Conservation (phyloP, 1,140 invertebrate genomes). For the Cydia amplana region DNA sequence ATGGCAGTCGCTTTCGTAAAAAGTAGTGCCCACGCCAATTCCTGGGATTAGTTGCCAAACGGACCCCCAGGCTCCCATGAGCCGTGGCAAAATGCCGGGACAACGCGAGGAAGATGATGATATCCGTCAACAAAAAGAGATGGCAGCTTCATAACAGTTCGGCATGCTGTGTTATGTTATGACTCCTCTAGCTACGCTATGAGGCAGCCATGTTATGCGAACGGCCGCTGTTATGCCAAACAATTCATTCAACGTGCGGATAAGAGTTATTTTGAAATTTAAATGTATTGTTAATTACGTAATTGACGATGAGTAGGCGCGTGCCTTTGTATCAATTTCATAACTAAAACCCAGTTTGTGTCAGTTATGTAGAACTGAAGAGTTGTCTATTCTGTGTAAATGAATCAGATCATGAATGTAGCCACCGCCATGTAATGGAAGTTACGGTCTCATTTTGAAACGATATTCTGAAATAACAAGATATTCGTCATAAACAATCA, state of each 20-base stretch:
- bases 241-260: conserved; percentile 12
- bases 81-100: too few relatives aligned
- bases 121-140: background rate
- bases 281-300: conserved; percentile 27
- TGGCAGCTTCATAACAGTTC: background rate
- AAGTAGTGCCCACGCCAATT: too few relatives aligned
- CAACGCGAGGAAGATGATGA: too few relatives aligned
- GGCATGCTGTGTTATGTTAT: background rate
- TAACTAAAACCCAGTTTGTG: background rate
- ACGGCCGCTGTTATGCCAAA: conserved; percentile 15
- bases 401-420: too few relatives aligned
- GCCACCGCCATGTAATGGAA: too few relatives aligned
- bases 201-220: conserved; percentile 7
- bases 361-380: background rate
- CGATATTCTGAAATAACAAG: too few relatives aligned
- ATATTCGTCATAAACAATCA: too few relatives aligned
- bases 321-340: background rate
- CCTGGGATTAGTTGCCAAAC: too few relatives aligned
- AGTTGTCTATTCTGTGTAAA: too few relatives aligned
- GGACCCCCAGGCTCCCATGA: too few relatives aligned
- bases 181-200: background rate
- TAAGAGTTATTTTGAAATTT: conserved; percentile 28
- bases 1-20: too few relatives aligned
- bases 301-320: background rate
- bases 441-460: too few relatives aligned